Conservation (phyloP, 2,797 vertebrate genomes). For the Oryzias dopingdopingensis region DNA sequence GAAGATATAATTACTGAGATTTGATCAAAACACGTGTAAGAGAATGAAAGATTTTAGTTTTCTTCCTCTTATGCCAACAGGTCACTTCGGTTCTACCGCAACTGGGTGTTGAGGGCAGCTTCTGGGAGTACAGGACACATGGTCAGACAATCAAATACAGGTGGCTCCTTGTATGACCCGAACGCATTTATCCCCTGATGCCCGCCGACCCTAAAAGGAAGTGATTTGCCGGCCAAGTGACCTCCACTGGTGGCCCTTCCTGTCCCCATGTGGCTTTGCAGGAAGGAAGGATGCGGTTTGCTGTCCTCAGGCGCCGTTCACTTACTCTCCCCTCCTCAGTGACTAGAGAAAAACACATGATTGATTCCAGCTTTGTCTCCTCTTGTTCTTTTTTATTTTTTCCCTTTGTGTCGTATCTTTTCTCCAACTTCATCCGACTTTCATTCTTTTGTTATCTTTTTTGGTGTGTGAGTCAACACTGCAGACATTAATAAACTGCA, state of each 20-base stretch:
- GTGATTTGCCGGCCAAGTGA: constrained; percentile 69
- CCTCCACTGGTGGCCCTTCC: constrained; percentile 76
- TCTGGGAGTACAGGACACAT: constrained; percentile 7
- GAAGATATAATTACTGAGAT: not conserved
- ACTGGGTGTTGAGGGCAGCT: constrained; percentile 56
- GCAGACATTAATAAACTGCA: constrained; percentile 65
- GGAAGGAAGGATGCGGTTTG: constrained; percentile 89
- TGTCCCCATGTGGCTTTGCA: constrained; percentile 73
- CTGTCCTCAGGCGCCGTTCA: constrained; percentile 78
- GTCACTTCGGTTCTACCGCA: constrained; percentile 32
- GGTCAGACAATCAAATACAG: constrained; percentile 59
- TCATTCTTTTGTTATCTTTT: constrained; percentile 26
- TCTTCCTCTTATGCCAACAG: constrained; percentile 5
- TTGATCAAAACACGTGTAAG: not conserved
- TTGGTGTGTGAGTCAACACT: constrained; percentile 75
- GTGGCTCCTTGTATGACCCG: constrained; percentile 62
- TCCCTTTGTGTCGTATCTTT: constrained; percentile 36
- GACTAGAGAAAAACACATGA: constrained; percentile 71
- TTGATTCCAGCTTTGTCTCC: constrained; percentile 83
- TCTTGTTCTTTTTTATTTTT: constrained; percentile 37
- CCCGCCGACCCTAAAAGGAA: constrained; percentile 61
- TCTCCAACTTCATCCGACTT: constrained; percentile 47
- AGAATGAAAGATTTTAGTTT: not conserved
- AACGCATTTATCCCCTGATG: constrained; percentile 75
- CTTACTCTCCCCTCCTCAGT: constrained; percentile 55